Percentiles rank a stretch among this genome's conserved stretches.
These are phyloP conservation scores for Drosophila phalerata DNA, from an alignment of 2,888 invertebrate genomes.

Conservation along the genomic window DNA sequence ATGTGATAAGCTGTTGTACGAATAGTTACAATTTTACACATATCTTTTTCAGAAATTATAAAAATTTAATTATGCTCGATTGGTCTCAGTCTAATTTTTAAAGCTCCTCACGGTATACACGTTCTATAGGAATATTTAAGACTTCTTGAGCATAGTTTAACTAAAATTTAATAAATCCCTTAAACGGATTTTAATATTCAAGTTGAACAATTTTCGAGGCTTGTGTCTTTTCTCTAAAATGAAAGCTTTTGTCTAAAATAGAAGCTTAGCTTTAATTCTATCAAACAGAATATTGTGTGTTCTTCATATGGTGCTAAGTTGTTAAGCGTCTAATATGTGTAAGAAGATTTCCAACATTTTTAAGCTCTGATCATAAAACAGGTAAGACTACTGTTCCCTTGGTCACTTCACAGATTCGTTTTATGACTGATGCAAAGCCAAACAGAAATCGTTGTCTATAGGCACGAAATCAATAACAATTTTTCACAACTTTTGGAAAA, in stretches of 20 bases:
- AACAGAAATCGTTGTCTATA: conserved; percentile 39
- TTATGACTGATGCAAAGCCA: conserved; percentile 37
- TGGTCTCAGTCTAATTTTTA: no score
- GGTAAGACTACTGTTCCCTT: conserved; percentile 41
- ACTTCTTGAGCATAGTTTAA: neutral
- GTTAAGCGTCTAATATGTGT: conserved; percentile 42
- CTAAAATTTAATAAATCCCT: neutral
- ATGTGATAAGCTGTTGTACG: no score
- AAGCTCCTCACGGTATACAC: no score
- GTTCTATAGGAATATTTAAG: neutral
- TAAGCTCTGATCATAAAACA: conserved; percentile 43
- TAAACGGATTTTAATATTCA: neutral
- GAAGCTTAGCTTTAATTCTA: conserved; percentile 1
- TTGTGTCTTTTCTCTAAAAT: neutral
- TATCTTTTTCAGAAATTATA: no score
- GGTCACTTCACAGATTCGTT: conserved; percentile 28
- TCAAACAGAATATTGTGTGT: conserved; percentile 2
- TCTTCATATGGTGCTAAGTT: conserved; percentile 31
- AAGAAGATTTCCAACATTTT: conserved; percentile 27
- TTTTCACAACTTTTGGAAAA: conserved; percentile 67
- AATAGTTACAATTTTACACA: no score
- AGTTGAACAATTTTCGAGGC: neutral
- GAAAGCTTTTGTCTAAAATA: neutral
- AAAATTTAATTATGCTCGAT: no score
- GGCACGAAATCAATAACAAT: conserved; percentile 73